Percentiles rank a stretch among this genome's conserved stretches.
phyloP scores from a whole-genome alignment of 1,140 invertebrate genomes.

The Cydia pomonella region DNA sequence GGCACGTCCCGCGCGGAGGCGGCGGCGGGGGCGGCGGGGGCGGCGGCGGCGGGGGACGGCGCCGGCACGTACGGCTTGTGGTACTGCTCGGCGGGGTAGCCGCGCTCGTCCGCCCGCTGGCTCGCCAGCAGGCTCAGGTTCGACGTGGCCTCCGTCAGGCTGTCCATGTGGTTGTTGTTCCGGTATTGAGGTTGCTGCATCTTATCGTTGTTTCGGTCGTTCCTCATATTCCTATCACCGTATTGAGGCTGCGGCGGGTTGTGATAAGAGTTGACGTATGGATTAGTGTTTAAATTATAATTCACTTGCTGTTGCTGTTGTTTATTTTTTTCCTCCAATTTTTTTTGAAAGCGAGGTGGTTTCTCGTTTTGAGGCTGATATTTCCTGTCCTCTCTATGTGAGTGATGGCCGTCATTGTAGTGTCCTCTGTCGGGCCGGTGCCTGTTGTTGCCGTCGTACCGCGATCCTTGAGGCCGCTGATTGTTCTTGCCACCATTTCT shows the following conservation, averaged over 20 bases:
- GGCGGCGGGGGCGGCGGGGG: conserved; percentile 15
- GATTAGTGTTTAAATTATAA: conserved; percentile 52
- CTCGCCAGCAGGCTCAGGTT: conserved; percentile 68
- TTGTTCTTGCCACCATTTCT: conserved; percentile 61
- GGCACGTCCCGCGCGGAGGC: conserved; percentile 55
- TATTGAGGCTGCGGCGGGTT: conserved; percentile 54
- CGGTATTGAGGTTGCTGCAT: conserved; percentile 58
- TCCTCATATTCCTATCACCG: conserved; percentile 51
- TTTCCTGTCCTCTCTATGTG: conserved; percentile 71
- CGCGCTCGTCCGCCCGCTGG: conserved; percentile 38
- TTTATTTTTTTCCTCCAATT: conserved; percentile 77
- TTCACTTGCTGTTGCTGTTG: conserved; percentile 55
- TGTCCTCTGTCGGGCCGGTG: conserved; percentile 62
- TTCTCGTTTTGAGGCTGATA: conserved; percentile 73
- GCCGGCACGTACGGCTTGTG: conserved; percentile 52
- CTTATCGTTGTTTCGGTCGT: conserved; percentile 52
- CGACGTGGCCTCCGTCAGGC: conserved; percentile 66
- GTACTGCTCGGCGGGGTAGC: conserved; percentile 54
- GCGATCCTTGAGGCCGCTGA: conserved; percentile 55
- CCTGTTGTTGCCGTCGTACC: conserved; percentile 64
- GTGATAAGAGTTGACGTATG: conserved; percentile 66
- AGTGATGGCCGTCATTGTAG: conserved; percentile 35
- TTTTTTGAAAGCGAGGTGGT: conserved; percentile 78
- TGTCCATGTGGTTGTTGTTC: conserved; percentile 64
- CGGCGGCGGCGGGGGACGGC: conserved; percentile 24